phyloP scores from a whole-genome alignment of 2,888 invertebrate genomes.

The Hesperia comma region DNA sequence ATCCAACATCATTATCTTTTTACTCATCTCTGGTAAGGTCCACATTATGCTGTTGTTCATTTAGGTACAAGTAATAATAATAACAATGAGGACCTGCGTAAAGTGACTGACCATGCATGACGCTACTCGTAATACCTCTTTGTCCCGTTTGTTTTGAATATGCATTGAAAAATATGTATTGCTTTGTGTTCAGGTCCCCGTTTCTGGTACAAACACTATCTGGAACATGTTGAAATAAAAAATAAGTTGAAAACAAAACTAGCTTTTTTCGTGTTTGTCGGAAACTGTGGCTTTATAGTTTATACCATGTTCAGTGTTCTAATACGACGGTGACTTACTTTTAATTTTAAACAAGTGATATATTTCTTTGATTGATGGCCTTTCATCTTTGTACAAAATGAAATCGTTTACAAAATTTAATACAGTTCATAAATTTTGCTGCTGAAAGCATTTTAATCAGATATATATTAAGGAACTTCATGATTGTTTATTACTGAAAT shows the following conservation, averaged over 20 bases:
- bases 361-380: too few species aligned
- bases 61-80: not conserved
- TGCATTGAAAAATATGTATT: constrained; percentile 49
- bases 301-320: not conserved
- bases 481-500: too few species aligned
- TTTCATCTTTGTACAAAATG: too few species aligned
- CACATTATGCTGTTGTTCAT: too few species aligned
- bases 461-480: too few species aligned
- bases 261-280: constrained; percentile 10
- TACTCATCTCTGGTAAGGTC: too few species aligned
- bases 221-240: constrained; percentile 8
- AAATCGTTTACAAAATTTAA: too few species aligned
- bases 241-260: constrained; percentile 5
- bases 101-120: constrained; percentile 60
- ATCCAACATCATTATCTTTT: too few species aligned
- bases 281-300: not conserved
- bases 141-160: constrained; percentile 51
- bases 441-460: too few species aligned
- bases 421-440: too few species aligned
- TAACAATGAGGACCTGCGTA: constrained; percentile 53
- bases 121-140: constrained; percentile 50
- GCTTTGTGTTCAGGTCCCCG: constrained; percentile 29
- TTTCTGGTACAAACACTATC: constrained; percentile 22
- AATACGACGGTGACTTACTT: not conserved
- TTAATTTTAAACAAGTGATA: not conserved